phyloP scores from a whole-genome alignment of 30 jellyfish, hydroid and myxozoan species.

The Cassiopea xamachana region DNA sequence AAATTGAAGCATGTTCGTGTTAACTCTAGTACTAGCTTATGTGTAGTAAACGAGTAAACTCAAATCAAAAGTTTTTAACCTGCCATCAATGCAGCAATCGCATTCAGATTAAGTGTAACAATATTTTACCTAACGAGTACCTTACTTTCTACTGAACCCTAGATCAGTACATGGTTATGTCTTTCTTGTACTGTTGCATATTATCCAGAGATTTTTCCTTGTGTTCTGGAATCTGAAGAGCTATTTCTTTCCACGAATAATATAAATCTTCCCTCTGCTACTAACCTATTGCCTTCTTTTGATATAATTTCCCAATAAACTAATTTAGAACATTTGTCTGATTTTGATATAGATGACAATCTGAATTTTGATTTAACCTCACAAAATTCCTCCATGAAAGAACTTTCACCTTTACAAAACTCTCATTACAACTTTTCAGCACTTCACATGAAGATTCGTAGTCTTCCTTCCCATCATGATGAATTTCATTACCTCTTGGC shows the following conservation, averaged over 20 bases:
- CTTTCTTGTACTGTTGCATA: background rate
- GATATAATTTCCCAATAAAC: background rate
- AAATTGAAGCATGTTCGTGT: background rate
- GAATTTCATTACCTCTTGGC: background rate
- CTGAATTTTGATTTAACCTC: background rate
- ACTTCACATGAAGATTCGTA: constrained; percentile 5
- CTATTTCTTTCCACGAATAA: background rate
- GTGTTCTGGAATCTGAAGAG: background rate
- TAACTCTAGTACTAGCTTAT: background rate
- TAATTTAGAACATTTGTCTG: background rate
- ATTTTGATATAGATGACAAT: constrained; percentile 16
- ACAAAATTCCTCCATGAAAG: background rate
- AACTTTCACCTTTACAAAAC: background rate
- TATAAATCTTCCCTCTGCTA: background rate
- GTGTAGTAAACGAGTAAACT: background rate
- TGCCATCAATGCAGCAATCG: background rate
- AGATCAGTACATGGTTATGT: background rate
- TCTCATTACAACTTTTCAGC: background rate
- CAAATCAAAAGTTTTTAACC: background rate
- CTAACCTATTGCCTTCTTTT: background rate
- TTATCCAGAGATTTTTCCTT: background rate
- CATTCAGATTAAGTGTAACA: background rate
- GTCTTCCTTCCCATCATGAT: background rate
- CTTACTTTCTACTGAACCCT: background rate
- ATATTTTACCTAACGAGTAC: background rate